phyloP scores from a whole-genome alignment of 2,888 invertebrate species.

The Dexiosoma caninum region DNA sequence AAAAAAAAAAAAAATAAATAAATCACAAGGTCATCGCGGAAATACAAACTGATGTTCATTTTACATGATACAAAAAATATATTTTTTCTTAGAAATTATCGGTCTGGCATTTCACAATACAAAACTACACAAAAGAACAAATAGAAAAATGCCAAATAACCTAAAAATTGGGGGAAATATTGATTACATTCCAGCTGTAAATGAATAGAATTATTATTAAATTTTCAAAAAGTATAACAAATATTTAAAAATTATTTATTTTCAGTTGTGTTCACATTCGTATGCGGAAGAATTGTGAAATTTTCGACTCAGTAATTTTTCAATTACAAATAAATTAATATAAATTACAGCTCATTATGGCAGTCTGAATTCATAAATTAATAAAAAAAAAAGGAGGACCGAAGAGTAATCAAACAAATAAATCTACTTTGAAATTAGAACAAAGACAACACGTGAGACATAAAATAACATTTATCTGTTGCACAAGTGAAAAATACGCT shows the following conservation, averaged over 20 bases:
- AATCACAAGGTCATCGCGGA: conserved; percentile 19
- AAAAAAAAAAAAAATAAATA: neutral
- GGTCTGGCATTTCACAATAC: neutral
- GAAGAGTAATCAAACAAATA: neutral
- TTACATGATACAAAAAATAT: neutral
- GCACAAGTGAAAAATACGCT: neutral
- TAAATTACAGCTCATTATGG: conserved; percentile 43
- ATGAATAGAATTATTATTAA: neutral
- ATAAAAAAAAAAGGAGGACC: neutral
- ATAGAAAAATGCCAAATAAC: neutral
- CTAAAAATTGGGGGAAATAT: neutral
- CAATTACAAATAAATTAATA: conserved; percentile 48
- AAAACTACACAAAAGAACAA: neutral
- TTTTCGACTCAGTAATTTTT: conserved; percentile 13
- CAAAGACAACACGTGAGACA: neutral
- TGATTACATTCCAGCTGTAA: neutral
- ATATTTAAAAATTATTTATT: neutral
- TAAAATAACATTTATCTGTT: neutral
- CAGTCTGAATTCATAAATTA: conserved; percentile 26
- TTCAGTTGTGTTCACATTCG: neutral
- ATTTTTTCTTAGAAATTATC: neutral
- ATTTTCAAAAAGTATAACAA: neutral
- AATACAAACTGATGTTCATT: neutral
- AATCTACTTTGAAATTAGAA: conserved; percentile 17
- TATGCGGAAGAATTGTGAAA: conserved; percentile 49